Conservation (phyloP, 1,140 invertebrate genomes). For the Scylla paramamosain region DNA sequence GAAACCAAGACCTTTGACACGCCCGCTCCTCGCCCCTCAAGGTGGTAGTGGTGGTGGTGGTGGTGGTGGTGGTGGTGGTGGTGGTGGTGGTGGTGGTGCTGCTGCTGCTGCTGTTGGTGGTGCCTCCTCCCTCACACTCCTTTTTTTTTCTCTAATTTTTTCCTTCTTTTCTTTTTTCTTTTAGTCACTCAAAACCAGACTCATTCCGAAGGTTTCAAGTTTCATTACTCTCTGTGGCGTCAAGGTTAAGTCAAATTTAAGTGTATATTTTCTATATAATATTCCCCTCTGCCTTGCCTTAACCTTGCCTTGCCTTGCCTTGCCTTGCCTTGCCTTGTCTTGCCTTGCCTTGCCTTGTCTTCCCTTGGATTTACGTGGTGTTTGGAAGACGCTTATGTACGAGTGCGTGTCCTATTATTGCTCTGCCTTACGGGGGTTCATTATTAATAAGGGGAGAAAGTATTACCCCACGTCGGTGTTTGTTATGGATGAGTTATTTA, state of each 20-base stretch:
- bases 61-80: no score
- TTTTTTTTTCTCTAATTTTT: background rate
- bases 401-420: no score
- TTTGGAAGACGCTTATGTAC: background rate
- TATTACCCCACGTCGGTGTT: no score
- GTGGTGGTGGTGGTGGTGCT: no score
- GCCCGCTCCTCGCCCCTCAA: background rate
- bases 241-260: background rate
- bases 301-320: background rate
- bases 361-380: background rate
- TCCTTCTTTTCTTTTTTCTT: background rate
- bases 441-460: no score
- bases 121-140: no score
- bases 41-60: background rate
- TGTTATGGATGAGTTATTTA: no score
- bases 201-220: background rate
- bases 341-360: background rate
- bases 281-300: background rate
- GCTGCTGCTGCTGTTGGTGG: no score
- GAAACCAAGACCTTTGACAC: slow-evolving; percentile 21
- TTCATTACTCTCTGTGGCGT: background rate
- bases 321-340: background rate
- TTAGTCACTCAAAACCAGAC: background rate
- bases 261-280: no score
- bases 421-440: no score